phyloP scores from a whole-genome alignment of 2,888 invertebrate genomes.

The Leptarthrus brevirostris region DNA sequence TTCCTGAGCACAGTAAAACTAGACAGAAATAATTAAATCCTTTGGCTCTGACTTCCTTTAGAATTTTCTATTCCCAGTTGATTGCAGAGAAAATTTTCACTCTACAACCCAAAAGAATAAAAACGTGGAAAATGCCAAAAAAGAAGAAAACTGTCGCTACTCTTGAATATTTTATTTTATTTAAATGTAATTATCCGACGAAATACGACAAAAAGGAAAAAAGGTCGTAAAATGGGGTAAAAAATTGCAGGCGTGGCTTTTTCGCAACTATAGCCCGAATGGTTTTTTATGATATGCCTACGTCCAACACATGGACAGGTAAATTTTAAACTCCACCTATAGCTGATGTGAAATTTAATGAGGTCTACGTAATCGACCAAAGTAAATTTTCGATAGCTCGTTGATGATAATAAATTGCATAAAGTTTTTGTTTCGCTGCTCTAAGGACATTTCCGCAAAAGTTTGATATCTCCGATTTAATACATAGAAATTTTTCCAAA shows the following conservation, averaged over 20 bases:
- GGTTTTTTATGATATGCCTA: slow-evolving; percentile 46
- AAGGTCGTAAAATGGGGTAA: slow-evolving; percentile 35
- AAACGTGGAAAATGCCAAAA: slow-evolving; percentile 37
- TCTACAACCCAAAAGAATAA: slow-evolving; percentile 44
- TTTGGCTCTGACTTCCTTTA: slow-evolving; percentile 20
- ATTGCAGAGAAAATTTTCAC: slow-evolving; percentile 51
- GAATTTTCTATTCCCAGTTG: slow-evolving; percentile 51
- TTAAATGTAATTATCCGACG: slow-evolving; percentile 67
- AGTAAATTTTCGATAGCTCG: slow-evolving; percentile 38
- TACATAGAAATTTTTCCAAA: too few relatives aligned
- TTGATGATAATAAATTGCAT: not conserved
- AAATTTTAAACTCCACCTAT: slow-evolving; percentile 54
- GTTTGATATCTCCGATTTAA: too few relatives aligned
- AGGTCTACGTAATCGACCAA: slow-evolving; percentile 48
- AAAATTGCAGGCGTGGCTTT: slow-evolving; percentile 53
- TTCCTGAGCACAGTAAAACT: slow-evolving; percentile 10
- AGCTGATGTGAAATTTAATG: slow-evolving; percentile 53
- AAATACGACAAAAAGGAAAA: slow-evolving; percentile 60
- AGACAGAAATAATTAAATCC: slow-evolving; percentile 44
- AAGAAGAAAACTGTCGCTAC: slow-evolving; percentile 50
- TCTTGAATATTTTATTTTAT: slow-evolving; percentile 66
- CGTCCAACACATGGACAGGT: slow-evolving; percentile 49
- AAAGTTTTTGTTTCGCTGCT: not conserved
- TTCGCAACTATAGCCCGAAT: slow-evolving; percentile 35
- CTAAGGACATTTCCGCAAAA: too few relatives aligned